Evolutionary conservation across 2,888 invertebrate species (phyloP).

Genomic region (Agriopis leucophaearia): DNA sequence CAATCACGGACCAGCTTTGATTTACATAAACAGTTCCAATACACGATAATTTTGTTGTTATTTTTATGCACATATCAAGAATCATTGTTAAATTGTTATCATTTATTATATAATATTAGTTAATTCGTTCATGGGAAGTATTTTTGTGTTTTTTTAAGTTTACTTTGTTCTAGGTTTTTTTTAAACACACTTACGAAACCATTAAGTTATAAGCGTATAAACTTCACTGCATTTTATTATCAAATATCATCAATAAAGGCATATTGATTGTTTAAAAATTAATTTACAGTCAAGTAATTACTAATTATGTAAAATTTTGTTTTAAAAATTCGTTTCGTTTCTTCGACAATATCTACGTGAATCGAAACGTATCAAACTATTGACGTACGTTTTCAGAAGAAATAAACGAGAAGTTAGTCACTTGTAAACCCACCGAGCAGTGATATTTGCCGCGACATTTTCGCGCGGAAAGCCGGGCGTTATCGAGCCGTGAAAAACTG

Average conservation of each 20-base stretch:
- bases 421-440: slow-evolving; percentile 65
- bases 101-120: too few relatives aligned
- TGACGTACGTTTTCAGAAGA: slow-evolving; percentile 81
- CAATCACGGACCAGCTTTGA: slow-evolving; percentile 66
- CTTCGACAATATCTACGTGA: slow-evolving; percentile 48
- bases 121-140: too few relatives aligned
- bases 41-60: slow-evolving; percentile 33
- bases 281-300: too few relatives aligned
- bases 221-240: too few relatives aligned
- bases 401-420: slow-evolving; percentile 83
- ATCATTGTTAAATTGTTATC: too few relatives aligned
- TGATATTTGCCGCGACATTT: slow-evolving; percentile 86
- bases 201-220: too few relatives aligned
- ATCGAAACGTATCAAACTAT: slow-evolving; percentile 54
- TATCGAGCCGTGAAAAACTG: slow-evolving; percentile 84
- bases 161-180: neutral
- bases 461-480: slow-evolving; percentile 87
- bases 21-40: slow-evolving; percentile 56
- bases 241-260: too few relatives aligned
- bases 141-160: neutral
- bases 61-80: neutral
- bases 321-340: neutral
- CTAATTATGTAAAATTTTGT: too few relatives aligned
- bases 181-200: too few relatives aligned
- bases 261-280: too few relatives aligned